Percentiles rank a stretch among this genome's conserved stretches.
Evolutionary conservation across 2,113 vertebrate genomes (phyloP).

Genomic region (Callospermophilus lateralis): DNA sequence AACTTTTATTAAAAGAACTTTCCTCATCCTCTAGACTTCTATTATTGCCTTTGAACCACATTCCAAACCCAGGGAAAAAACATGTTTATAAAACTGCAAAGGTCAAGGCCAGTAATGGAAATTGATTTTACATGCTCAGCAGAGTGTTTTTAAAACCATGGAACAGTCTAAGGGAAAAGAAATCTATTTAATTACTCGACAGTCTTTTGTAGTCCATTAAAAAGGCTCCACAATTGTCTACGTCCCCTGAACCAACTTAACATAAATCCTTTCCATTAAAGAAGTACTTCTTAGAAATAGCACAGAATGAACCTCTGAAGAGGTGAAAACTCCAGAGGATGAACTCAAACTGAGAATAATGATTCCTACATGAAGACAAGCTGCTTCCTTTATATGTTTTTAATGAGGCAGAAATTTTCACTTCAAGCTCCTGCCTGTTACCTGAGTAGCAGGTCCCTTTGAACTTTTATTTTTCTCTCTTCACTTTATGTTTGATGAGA

Average conservation of each 20-base stretch:
- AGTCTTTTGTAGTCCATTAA: constrained; percentile 78
- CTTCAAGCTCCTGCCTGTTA: constrained; percentile 41
- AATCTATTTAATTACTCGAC: constrained; percentile 80
- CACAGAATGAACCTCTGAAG: constrained; percentile 26
- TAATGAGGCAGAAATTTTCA: constrained; percentile 68
- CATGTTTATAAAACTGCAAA: constrained; percentile 79
- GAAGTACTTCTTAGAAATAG: constrained; percentile 75
- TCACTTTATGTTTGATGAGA: constrained; percentile 68
- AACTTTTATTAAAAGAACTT: constrained; percentile 7
- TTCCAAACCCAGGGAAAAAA: constrained; percentile 74
- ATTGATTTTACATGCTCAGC: constrained; percentile 81
- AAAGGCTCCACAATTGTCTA: constrained; percentile 75
- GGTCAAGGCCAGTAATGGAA: constrained; percentile 81
- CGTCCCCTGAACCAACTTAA: constrained; percentile 74
- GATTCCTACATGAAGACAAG: constrained; percentile 61
- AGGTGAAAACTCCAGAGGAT: constrained; percentile 68
- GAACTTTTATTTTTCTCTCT: constrained; percentile 70
- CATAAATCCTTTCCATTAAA: constrained; percentile 76
- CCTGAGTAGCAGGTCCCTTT: constrained; percentile 65
- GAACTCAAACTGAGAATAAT: constrained; percentile 69
- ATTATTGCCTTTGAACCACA: constrained; percentile 64
- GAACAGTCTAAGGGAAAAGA: constrained; percentile 73
- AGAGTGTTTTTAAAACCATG: constrained; percentile 75
- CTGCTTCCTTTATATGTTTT: constrained; percentile 70
- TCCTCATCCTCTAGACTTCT: neutral